phyloP scores from a whole-genome alignment of 35 echinoderm and acorn worm species.

The Apostichopus parvimensis region DNA sequence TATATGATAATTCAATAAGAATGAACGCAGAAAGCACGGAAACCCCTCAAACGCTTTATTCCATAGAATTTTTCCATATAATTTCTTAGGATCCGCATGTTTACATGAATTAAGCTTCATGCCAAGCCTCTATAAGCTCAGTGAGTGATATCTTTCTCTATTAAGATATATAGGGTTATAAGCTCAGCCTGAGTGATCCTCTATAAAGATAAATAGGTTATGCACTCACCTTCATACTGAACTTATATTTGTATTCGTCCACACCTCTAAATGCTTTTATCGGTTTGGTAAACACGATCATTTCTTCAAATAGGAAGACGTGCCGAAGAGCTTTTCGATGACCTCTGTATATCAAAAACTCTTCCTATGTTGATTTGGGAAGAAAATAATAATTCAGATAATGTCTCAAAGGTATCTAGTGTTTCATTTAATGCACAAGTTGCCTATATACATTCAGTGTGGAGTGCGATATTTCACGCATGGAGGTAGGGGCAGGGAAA shows the following conservation, averaged over 20 bases:
- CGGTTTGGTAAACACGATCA: constrained; percentile 84
- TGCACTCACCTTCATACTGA: constrained; percentile 78
- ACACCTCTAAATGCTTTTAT: constrained; percentile 62
- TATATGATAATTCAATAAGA: no score
- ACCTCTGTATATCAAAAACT: constrained; percentile 88
- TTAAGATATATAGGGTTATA: neutral
- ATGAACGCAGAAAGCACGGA: no score
- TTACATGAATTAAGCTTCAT: no score
- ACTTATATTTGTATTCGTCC: constrained; percentile 90
- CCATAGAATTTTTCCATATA: no score
- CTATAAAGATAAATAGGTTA: neutral
- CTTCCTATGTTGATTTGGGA: constrained; percentile 52
- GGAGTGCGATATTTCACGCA: no score
- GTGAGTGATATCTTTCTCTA: neutral
- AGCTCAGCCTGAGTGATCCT: no score
- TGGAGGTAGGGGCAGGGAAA: no score
- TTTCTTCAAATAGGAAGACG: constrained; percentile 90
- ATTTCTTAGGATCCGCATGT: no score
- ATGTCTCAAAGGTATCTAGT: neutral
- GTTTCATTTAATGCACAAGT: no score
- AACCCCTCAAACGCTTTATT: no score
- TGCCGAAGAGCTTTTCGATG: constrained; percentile 81
- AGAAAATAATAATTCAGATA: neutral
- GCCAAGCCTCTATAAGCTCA: neutral
- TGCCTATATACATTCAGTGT: no score